Evolutionary conservation across 2,888 invertebrate species (phyloP).

Genomic region (Tachina lurida): DNA sequence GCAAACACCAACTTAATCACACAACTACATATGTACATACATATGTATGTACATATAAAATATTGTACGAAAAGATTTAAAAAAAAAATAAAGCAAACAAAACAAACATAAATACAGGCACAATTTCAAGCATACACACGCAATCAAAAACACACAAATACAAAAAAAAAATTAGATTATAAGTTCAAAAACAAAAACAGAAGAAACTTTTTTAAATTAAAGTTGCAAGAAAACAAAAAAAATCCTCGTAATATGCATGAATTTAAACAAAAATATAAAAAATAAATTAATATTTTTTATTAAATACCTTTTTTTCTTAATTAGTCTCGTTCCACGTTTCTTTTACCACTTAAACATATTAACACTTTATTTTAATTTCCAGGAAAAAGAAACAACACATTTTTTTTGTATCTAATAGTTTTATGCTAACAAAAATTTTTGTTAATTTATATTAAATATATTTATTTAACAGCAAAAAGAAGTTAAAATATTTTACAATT

Average conservation of each 20-base stretch:
- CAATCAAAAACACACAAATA: constrained; percentile 8
- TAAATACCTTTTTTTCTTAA: constrained; percentile 49
- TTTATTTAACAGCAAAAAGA: constrained; percentile 45
- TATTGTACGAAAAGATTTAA: not conserved
- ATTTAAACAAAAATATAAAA: constrained; percentile 8
- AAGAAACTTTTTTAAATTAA: not conserved
- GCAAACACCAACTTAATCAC: constrained; percentile 34
- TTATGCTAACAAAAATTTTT: constrained; percentile 23
- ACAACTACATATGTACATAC: constrained; percentile 24
- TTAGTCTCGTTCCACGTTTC: constrained; percentile 19
- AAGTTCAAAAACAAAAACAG: constrained; percentile 24
- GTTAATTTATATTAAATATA: not conserved
- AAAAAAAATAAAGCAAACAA: constrained; percentile 32
- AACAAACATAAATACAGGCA: not conserved
- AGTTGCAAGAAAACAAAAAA: constrained; percentile 8
- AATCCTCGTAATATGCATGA: not conserved
- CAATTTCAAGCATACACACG: not conserved
- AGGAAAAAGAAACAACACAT: not conserved
- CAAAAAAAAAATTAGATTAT: constrained; percentile 16
- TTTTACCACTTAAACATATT: not conserved
- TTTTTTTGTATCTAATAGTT: not conserved
- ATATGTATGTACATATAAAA: not conserved
- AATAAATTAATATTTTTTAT: not conserved
- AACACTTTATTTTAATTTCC: constrained; percentile 47
- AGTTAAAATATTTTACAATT: constrained; percentile 56